Evolutionary conservation across 1,140 invertebrate genomes (phyloP).

Genomic region (Anoplophora glabripennis): DNA sequence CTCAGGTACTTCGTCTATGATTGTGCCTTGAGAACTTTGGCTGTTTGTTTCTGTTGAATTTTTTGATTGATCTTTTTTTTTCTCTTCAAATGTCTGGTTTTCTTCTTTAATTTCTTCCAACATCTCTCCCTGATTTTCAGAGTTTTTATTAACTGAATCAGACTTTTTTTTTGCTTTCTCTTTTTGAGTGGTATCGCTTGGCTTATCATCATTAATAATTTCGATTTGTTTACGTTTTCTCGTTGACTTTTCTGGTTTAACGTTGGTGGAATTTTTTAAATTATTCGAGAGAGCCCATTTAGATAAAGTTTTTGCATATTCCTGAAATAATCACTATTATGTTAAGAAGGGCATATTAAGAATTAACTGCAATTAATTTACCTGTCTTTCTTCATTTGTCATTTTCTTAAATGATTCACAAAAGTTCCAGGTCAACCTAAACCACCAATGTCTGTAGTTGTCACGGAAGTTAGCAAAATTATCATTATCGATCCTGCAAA

Average conservation of each 20-base stretch:
- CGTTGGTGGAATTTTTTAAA: neutral
- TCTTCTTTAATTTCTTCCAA: neutral
- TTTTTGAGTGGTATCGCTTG: neutral
- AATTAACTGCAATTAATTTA: neutral
- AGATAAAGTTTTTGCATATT: neutral
- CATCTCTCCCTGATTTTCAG: neutral
- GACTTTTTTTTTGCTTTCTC: neutral
- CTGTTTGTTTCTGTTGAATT: too few relatives aligned
- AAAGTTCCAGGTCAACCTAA: conserved; percentile 36
- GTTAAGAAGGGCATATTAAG: neutral
- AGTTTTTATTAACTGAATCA: neutral
- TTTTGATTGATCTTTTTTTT: too few relatives aligned
- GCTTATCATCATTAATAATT: neutral
- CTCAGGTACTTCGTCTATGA: neutral
- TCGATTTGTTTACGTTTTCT: too few relatives aligned
- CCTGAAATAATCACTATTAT: neutral
- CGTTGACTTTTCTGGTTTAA: too few relatives aligned
- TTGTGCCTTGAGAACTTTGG: too few relatives aligned
- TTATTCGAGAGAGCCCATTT: neutral
- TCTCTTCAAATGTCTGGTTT: too few relatives aligned
- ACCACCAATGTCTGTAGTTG: conserved; percentile 39
- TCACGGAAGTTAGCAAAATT: conserved; percentile 33
- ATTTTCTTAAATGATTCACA: conserved; percentile 31
- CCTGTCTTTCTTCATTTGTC: conserved; percentile 24
- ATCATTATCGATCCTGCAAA: conserved; percentile 31